phyloP scores from a whole-genome alignment of 2,113 vertebrate genomes.

The Vulpes lagopus region DNA sequence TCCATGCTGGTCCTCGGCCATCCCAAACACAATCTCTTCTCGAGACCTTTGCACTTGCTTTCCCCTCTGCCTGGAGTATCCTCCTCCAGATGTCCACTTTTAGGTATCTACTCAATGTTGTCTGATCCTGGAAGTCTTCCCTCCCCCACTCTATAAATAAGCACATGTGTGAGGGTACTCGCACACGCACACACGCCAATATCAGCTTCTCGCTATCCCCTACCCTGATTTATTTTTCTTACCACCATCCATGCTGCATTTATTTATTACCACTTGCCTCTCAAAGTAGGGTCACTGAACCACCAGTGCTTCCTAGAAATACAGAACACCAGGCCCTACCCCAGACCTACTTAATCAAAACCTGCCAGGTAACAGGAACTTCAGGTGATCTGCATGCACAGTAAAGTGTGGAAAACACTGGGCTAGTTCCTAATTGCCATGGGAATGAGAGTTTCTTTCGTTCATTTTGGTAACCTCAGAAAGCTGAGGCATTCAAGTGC shows the following conservation, averaged over 20 bases:
- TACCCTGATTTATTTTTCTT: background rate
- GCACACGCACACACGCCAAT: fast-evolving
- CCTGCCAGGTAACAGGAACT: background rate
- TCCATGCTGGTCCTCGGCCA: background rate
- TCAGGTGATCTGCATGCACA: background rate
- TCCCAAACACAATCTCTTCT: background rate
- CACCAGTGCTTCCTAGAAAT: background rate
- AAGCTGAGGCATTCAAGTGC: background rate
- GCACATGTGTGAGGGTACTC: background rate
- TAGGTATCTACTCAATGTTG: background rate
- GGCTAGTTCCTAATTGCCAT: background rate
- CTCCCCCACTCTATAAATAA: background rate
- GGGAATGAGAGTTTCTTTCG: background rate
- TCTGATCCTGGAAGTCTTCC: background rate
- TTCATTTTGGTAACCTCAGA: background rate
- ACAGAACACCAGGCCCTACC: background rate
- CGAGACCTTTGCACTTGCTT: background rate
- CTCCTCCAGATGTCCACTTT: background rate
- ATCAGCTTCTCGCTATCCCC: background rate
- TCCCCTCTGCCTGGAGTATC: background rate
- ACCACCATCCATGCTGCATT: background rate
- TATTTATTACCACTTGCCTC: background rate
- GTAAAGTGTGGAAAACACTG: background rate
- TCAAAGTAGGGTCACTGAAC: background rate
- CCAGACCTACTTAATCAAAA: background rate